phyloP scores from a whole-genome alignment of 2,797 vertebrate species.

The Eurystomus glaucurus region DNA sequence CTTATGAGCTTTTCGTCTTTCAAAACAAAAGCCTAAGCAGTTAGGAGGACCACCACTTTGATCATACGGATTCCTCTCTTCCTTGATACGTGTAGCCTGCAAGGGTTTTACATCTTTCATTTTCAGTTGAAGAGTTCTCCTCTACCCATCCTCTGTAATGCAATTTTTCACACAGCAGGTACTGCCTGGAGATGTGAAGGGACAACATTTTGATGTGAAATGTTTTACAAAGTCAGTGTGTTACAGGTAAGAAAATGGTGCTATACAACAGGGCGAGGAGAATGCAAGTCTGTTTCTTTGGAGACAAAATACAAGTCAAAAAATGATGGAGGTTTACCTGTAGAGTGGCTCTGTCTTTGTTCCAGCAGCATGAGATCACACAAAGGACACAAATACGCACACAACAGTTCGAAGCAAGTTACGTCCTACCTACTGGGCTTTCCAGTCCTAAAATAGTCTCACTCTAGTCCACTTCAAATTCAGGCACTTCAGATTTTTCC shows the following conservation, averaged over 20 bases:
- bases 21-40: background rate
- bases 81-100: background rate
- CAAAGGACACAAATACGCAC: background rate
- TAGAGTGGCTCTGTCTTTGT: background rate
- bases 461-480: background rate
- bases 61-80: background rate
- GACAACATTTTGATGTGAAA: background rate
- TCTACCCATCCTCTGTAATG: background rate
- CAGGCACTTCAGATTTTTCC: background rate
- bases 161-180: background rate
- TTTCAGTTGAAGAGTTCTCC: background rate
- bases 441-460: background rate
- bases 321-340: background rate
- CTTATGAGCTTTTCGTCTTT: background rate
- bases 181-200: background rate
- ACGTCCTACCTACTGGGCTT: background rate
- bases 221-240: background rate
- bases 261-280: background rate
- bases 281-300: background rate
- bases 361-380: background rate
- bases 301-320: background rate
- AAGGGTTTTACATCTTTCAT: background rate
- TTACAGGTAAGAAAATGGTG: background rate
- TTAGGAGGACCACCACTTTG: background rate
- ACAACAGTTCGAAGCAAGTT: background rate